Conservation (phyloP, 2,113 vertebrate species). For the Oryzias javanicus region DNA sequence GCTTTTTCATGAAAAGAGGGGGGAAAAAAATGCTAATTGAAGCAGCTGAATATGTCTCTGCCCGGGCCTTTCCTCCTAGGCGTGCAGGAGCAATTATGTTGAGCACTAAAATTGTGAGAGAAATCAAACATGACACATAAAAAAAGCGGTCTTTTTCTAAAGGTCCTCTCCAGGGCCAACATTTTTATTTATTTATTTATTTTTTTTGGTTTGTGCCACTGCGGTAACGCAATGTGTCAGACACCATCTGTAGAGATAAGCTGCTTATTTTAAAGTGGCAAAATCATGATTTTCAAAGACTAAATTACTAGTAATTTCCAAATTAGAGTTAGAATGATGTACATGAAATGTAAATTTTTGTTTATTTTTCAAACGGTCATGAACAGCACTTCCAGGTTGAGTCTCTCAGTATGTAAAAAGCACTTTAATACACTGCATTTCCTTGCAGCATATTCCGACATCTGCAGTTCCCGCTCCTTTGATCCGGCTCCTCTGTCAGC, state of each 20-base stretch:
- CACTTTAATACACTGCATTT: too few species aligned
- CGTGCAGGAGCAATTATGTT: neutral
- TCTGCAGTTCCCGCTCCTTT: neutral
- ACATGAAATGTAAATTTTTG: too few species aligned
- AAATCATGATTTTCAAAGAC: neutral
- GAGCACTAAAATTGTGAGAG: too few species aligned
- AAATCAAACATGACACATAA: neutral
- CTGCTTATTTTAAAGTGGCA: neutral
- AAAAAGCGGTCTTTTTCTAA: neutral
- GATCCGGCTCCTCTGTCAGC: neutral
- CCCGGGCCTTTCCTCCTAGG: neutral
- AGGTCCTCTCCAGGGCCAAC: neutral
- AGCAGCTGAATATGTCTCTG: neutral
- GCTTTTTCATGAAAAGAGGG: neutral
- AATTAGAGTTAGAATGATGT: too few species aligned
- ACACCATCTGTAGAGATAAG: neutral
- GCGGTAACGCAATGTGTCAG: neutral
- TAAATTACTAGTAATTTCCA: too few species aligned
- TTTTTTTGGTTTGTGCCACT: constrained; percentile 1
- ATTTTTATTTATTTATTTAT: too few species aligned
- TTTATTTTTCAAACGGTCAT: too few species aligned
- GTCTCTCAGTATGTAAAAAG: too few species aligned
- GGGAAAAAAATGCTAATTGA: neutral
- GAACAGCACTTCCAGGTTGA: too few species aligned
- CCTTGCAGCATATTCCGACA: neutral